Evolutionary conservation across 2,797 vertebrate species (phyloP).

Genomic region (Protosalanx chinensis): DNA sequence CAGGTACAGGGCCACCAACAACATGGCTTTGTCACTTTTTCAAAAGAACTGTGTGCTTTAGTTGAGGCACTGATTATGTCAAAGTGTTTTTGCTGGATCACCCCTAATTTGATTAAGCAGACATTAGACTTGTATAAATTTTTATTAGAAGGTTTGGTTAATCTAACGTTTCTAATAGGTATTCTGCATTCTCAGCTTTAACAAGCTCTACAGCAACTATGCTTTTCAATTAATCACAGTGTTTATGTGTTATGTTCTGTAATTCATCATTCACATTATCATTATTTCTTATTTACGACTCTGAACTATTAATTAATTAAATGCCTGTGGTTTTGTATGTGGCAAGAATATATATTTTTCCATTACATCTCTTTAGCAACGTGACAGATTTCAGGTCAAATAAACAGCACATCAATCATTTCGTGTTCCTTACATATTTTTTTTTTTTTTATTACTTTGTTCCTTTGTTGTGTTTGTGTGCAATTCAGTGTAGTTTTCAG

Average conservation of each 20-base stretch:
- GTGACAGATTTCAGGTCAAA: too few relatives aligned
- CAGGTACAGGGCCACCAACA: constrained; percentile 45
- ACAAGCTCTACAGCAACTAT: constrained; percentile 1
- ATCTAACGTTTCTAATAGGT: not conserved
- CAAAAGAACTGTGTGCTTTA: constrained; percentile 61
- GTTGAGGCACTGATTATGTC: constrained; percentile 59
- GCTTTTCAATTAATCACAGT: constrained; percentile 21
- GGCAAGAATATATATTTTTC: not conserved
- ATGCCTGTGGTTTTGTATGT: constrained; percentile 19
- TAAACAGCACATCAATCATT: too few relatives aligned
- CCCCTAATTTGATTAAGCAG: constrained; percentile 40
- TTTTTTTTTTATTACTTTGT: too few relatives aligned
- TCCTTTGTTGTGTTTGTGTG: not conserved
- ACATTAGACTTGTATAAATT: constrained; percentile 32
- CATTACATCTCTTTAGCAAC: not conserved
- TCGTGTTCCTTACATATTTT: too few relatives aligned
- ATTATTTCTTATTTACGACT: constrained; percentile 8
- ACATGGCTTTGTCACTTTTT: constrained; percentile 60
- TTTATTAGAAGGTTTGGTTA: not conserved
- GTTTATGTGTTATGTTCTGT: not conserved
- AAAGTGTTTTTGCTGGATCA: constrained; percentile 38
- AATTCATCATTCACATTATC: not conserved
- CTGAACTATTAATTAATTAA: constrained; percentile 16
- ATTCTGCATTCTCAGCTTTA: constrained; percentile 26
- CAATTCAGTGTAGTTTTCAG: not conserved